Base-by-base conservation (phyloP, 23 tunicate species). In the Styela clava region DNA sequence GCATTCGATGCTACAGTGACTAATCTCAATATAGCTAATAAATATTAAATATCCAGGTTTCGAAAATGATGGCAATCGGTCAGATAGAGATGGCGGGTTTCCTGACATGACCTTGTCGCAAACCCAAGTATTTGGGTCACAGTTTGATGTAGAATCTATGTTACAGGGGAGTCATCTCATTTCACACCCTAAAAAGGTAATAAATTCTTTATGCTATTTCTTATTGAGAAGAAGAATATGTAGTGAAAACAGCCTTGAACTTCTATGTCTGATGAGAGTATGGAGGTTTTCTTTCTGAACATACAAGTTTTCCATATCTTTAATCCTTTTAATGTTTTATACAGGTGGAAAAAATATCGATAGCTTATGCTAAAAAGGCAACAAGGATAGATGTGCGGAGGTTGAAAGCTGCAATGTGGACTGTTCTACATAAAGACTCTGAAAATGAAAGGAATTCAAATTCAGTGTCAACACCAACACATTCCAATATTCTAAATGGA, bases 391-490 rank as follows among this genome's bases (percentile, higher is more conserved):
- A 89, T 63, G 95, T 89, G 73, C 79, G 87, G 25, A 85, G 62
- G 61, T 35, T 89, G 74, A 89, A 89, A 77, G 33, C 80, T 1
- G 89, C 89, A 12, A 89, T 89, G 89, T 89, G 95, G 95, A 69
- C 61, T 16, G 62, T 85, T 1, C 83, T 89, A 0, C 64, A 36
- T 22, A 22, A n/a, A 67, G 31, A 67, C 23, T 25, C 71, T 18
- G 71, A 67, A 18, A 28, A 0, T 25, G 21, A 19, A 19, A 28
- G 22, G 71, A 67, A 28, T 25, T 18, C 24, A 22, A 18, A 7
- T 5, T 5, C 56, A 12, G 7, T 12, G 12, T 44, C 56, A 44
- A 44, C 7, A 5, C 56, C 56, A 44, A 44, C 7, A 5, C 56
- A 44, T 44, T 44, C 56, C 56, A 44, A 7, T 7, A 44, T 67